These are phyloP conservation scores for Hypotaenidia philippensis DNA, from an alignment of 2,797 vertebrate species.

Conservation along the genomic window DNA sequence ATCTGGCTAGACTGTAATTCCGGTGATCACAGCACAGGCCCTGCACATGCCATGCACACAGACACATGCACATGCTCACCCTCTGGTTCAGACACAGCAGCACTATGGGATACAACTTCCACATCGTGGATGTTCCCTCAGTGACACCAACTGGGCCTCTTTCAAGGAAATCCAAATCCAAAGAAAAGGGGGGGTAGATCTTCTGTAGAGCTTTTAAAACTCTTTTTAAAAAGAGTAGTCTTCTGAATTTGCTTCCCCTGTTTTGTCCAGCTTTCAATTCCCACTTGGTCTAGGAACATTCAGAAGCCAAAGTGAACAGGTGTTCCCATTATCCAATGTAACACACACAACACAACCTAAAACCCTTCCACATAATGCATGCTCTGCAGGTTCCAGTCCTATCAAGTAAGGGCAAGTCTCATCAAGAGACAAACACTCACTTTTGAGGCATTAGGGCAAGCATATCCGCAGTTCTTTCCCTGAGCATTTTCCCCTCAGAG, in stretches of 20 bases:
- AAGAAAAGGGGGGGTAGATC: background rate
- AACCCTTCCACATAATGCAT: background rate
- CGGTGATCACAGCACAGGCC: constrained; percentile 18
- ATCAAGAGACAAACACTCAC: background rate
- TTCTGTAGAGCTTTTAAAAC: background rate
- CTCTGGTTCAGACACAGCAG: background rate
- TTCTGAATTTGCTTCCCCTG: background rate
- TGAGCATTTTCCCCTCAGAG: background rate
- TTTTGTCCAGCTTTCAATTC: background rate
- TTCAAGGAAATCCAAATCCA: background rate
- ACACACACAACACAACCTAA: background rate
- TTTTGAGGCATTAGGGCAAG: background rate
- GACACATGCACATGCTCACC: background rate
- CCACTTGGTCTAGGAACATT: background rate
- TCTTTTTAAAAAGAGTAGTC: background rate
- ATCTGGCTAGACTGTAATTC: constrained; percentile 74
- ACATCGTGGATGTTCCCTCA: background rate
- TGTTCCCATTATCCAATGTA: background rate
- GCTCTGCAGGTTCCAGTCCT: background rate
- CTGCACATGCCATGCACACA: background rate
- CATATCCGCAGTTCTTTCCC: background rate
- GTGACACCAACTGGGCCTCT: background rate
- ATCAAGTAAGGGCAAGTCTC: background rate
- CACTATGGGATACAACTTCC: accelerated
- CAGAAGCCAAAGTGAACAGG: background rate